These are phyloP conservation scores for Meiosimyza decipiens DNA, from an alignment of 2,888 invertebrate species.

Conservation along the genomic window DNA sequence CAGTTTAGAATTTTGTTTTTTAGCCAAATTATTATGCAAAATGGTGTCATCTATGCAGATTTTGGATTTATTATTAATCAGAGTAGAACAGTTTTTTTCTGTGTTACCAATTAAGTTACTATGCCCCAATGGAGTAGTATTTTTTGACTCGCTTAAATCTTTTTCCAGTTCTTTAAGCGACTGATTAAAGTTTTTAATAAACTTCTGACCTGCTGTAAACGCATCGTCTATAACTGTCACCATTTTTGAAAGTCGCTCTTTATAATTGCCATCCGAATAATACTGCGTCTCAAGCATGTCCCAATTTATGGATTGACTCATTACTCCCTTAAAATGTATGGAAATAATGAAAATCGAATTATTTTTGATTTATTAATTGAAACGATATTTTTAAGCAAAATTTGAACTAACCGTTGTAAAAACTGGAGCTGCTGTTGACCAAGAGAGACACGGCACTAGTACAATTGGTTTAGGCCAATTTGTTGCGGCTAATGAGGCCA, in stretches of 20 bases:
- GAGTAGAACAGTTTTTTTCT: background rate
- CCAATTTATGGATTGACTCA: conserved; percentile 97
- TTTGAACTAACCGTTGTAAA: conserved; percentile 82
- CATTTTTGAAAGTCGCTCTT: conserved; percentile 87
- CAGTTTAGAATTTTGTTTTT: background rate
- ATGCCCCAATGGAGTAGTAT: background rate
- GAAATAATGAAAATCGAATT: conserved; percentile 28
- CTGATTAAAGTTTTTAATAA: conserved; percentile 74
- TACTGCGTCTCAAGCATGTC: conserved; percentile 89
- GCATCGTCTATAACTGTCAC: conserved; percentile 83
- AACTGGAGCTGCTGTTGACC: conserved; percentile 96
- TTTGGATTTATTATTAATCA: conserved; percentile 21
- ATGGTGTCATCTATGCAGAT: background rate
- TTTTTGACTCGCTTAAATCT: conserved; percentile 57
- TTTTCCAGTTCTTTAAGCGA: conserved; percentile 67
- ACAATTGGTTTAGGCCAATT: conserved; percentile 96
- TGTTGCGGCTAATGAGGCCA: conserved; percentile 96
- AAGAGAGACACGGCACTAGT: conserved; percentile 94
- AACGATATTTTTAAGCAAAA: background rate
- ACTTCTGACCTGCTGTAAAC: conserved; percentile 78
- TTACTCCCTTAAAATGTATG: conserved; percentile 78
- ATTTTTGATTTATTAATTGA: no score
- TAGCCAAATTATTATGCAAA: background rate
- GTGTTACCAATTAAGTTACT: background rate
- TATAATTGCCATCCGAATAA: conserved; percentile 81